Base-by-base conservation (phyloP, 2,888 invertebrate genomes). In the Neocrepidodera transversa region DNA sequence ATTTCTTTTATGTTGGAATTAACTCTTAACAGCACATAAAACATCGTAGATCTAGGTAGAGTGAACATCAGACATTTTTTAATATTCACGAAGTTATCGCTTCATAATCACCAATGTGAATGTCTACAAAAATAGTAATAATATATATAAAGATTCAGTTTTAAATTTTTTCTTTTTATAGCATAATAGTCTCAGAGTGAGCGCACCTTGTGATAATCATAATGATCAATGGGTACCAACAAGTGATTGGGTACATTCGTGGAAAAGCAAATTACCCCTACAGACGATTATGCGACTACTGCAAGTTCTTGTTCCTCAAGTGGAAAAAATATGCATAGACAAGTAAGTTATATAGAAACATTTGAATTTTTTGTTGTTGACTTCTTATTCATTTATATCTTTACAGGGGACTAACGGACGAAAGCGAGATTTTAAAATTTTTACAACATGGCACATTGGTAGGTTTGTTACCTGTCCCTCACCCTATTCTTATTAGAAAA, bases 311-410 rank as follows among this genome's bases (percentile, higher is more conserved):
- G 99, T 99, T 66, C 99, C 99, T 52, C 99, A 99, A 83, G 99
- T 99, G 16, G 99, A 99, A 82, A 99, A 99, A 83, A 99, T 99
- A 71, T 99, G 99, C 82, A 99, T 99, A 74, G 99, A 97, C 81
- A 97, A 96, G 95, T 95, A 76, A 82, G 87, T 82, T 35, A 13
- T n/a, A n/a, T 11, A 45, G 17, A 17, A 23, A 23, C 32, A 18
- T 17, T 53, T 17, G 10, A 48, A 23, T 28, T 7, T 53, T 47
- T 58, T 52, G n/a, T 58, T 16, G 10, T 35, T 51, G 17, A 3
- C 14, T 38, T 40, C n/a, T n/a, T 0, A 35, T 17, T 40, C 11
- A 11, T n/a, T 13, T 1, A 7, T 10, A 35, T 47, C 7, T 65
- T 79, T 79, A 13, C 79, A 96, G 96, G 79, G 98, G 98, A 0